A percentile compares a stretch with the other conserved stretches of the same genome.
Evolutionary conservation across 1,140 invertebrate genomes (phyloP).

Genomic region (Acromyrmex heyeri): DNA sequence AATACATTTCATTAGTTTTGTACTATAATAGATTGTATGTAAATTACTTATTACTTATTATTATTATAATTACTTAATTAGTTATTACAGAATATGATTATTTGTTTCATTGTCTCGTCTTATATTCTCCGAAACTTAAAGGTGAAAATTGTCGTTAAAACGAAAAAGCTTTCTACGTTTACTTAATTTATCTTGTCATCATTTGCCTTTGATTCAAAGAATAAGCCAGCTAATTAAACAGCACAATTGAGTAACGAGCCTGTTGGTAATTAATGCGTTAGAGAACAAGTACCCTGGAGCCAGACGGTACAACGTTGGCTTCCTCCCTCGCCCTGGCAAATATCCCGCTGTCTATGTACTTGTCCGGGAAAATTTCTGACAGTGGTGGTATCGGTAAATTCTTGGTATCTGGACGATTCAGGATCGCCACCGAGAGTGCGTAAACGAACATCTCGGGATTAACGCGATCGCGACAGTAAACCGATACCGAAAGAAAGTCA

Average conservation of each 20-base stretch:
- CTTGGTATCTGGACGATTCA: slow-evolving; percentile 92
- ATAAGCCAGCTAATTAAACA: slow-evolving; percentile 46
- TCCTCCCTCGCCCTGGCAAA: slow-evolving; percentile 90
- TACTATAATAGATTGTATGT: neutral
- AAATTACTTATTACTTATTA: too few species aligned
- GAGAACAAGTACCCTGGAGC: slow-evolving; percentile 87
- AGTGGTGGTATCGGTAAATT: slow-evolving; percentile 90
- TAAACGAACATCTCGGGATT: slow-evolving; percentile 94
- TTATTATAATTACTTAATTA: neutral
- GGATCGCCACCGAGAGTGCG: slow-evolving; percentile 90
- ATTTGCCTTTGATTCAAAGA: slow-evolving; percentile 25
- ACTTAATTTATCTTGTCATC: neutral
- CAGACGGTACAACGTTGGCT: slow-evolving; percentile 89
- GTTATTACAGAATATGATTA: neutral
- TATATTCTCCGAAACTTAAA: neutral
- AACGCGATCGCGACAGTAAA: slow-evolving; percentile 91
- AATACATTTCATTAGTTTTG: neutral
- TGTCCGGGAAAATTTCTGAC: slow-evolving; percentile 92
- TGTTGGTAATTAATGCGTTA: slow-evolving; percentile 52
- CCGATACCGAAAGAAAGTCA: slow-evolving; percentile 90
- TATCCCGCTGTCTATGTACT: slow-evolving; percentile 91
- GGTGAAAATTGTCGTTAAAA: neutral
- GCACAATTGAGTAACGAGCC: slow-evolving; percentile 42
- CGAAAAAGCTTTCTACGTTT: neutral
- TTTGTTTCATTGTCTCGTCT: neutral